Conservation (phyloP, 2,797 vertebrate species). For the Silurus lanzhouensis region DNA sequence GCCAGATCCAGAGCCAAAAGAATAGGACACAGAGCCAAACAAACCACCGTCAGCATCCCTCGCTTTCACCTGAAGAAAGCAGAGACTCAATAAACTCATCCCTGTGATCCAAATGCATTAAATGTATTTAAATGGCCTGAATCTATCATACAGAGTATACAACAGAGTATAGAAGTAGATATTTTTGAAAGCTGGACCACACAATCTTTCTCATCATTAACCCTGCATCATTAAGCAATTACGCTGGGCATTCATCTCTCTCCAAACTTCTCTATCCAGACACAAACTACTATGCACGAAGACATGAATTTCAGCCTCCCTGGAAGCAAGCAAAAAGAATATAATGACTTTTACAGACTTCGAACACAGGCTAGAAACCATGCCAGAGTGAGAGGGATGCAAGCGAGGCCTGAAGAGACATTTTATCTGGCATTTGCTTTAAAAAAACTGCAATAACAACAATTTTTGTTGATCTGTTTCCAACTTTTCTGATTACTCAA, state of each 20-base stretch:
- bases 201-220: conserved; percentile 1
- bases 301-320: conserved; percentile 62
- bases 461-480: background rate
- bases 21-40: conserved; percentile 88
- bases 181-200: background rate
- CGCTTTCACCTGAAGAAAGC: conserved; percentile 83
- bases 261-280: background rate
- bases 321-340: conserved; percentile 29
- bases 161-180: background rate
- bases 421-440: background rate
- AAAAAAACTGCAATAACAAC: conserved; percentile 42
- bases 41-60: conserved; percentile 87
- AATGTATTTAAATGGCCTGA: background rate
- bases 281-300: conserved; percentile 44
- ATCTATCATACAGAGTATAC: background rate
- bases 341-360: conserved; percentile 66
- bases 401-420: background rate
- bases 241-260: background rate
- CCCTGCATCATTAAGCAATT: background rate
- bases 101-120: background rate
- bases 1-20: conserved; percentile 84
- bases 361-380: conserved; percentile 37
- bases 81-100: conserved; percentile 7
- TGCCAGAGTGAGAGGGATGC: conserved; percentile 22
- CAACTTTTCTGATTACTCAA: background rate